Evolutionary conservation across 2,113 vertebrate species (phyloP).

Genomic region (Neoarius graeffei): DNA sequence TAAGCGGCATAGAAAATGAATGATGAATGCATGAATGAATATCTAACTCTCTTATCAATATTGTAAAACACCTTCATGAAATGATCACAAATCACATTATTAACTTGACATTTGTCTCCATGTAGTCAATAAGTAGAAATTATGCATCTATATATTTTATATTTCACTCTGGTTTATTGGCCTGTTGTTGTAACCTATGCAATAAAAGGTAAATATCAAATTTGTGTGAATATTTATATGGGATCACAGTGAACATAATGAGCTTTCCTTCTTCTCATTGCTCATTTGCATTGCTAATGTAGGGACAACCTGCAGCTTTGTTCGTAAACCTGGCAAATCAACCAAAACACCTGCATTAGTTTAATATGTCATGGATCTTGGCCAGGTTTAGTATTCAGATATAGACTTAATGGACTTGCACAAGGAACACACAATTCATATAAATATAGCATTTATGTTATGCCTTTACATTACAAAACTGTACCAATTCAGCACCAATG

Average conservation of each 20-base stretch:
- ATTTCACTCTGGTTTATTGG: background rate
- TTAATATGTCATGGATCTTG: constrained; percentile 3
- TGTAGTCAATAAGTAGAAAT: background rate
- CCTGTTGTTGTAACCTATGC: constrained; percentile 69
- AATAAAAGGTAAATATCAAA: constrained; percentile 51
- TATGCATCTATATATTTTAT: background rate
- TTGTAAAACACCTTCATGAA: background rate
- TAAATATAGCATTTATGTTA: constrained; percentile 1
- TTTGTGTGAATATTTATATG: constrained; percentile 13
- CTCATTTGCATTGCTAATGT: constrained; percentile 12
- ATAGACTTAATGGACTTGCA: background rate
- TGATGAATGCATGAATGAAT: too few species aligned
- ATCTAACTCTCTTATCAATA: background rate
- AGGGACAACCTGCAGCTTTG: constrained; percentile 13
- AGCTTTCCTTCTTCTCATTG: background rate
- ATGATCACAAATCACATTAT: background rate
- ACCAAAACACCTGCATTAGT: constrained; percentile 23
- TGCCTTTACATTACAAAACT: background rate
- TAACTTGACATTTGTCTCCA: background rate
- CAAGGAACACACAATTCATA: background rate
- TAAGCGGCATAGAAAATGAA: too few species aligned
- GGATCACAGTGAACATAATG: background rate
- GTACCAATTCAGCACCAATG: background rate
- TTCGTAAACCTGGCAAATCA: constrained; percentile 22
- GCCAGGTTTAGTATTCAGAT: background rate